Percentiles rank a stretch among this genome's conserved stretches.
Evolutionary conservation across 2,113 vertebrate species (phyloP).

Genomic region (Blennius ocellaris): DNA sequence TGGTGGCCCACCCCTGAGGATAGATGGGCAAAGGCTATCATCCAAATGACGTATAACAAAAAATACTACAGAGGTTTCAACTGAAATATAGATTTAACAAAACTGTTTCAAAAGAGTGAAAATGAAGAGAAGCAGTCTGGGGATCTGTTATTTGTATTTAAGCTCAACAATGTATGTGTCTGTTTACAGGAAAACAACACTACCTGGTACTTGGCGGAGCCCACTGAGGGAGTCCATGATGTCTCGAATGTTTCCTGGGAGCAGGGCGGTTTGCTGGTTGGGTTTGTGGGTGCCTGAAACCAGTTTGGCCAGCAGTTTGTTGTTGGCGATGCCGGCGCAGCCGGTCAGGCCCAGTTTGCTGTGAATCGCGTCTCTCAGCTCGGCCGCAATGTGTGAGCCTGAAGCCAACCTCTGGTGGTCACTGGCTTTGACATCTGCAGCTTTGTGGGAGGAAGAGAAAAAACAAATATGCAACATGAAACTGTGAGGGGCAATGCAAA

Average conservation of each 20-base stretch:
- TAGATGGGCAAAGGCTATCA: not conserved
- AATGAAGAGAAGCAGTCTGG: too few species aligned
- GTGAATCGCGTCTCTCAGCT: conserved; percentile 84
- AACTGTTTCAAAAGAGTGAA: not conserved
- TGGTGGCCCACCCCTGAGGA: conserved; percentile 88
- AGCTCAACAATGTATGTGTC: not conserved
- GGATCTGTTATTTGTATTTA: not conserved
- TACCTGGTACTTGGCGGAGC: conserved; percentile 87
- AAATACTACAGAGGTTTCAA: not conserved
- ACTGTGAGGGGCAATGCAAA: conserved; percentile 71
- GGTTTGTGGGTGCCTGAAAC: conserved; percentile 91
- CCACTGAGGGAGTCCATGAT: conserved; percentile 81
- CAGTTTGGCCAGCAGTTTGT: conserved; percentile 90
- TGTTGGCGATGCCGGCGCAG: conserved; percentile 89
- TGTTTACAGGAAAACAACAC: conserved; percentile 8
- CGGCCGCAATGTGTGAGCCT: conserved; percentile 88
- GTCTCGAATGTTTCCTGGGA: conserved; percentile 83
- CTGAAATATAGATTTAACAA: not conserved
- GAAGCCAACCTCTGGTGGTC: conserved; percentile 78
- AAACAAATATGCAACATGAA: conserved; percentile 9
- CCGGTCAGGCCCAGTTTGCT: conserved; percentile 86
- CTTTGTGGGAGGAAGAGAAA: conserved; percentile 62
- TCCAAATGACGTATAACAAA: not conserved
- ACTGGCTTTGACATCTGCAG: conserved; percentile 64
- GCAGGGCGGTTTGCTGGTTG: conserved; percentile 90